A percentile compares a stretch with the other conserved stretches of the same genome.
phyloP scores from a whole-genome alignment of 2,888 invertebrate genomes.

The Agriotes lineatus region DNA sequence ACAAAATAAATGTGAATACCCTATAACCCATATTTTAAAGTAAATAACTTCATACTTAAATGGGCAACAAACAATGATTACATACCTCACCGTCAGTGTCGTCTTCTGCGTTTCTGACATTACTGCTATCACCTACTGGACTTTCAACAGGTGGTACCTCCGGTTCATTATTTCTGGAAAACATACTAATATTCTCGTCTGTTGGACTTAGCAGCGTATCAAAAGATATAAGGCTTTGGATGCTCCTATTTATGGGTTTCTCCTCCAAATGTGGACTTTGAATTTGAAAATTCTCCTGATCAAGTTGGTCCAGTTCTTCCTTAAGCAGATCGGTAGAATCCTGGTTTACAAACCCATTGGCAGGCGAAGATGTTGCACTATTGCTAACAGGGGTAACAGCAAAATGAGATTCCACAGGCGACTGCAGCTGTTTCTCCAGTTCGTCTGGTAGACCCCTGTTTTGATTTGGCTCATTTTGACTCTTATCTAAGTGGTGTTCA shows the following conservation, averaged over 20 bases:
- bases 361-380: constrained; percentile 75
- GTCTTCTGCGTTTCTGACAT: background rate
- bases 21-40: too few species aligned
- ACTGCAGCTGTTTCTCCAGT: constrained; percentile 68
- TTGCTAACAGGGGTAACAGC: constrained; percentile 72
- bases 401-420: constrained; percentile 79
- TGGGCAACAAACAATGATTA: background rate
- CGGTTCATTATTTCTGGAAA: constrained; percentile 60
- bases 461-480: constrained; percentile 22
- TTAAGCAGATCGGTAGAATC: constrained; percentile 82
- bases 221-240: constrained; percentile 57
- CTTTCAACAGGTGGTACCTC: constrained; percentile 8
- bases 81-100: constrained; percentile 31
- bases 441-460: constrained; percentile 40
- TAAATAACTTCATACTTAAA: background rate
- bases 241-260: constrained; percentile 49
- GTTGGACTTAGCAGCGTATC: constrained; percentile 70
- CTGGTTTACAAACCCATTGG: constrained; percentile 82
- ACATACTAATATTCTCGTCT: constrained; percentile 75
- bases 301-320: constrained; percentile 79
- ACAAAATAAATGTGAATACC: too few species aligned
- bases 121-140: constrained; percentile 17
- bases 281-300: constrained; percentile 53
- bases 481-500: constrained; percentile 17
- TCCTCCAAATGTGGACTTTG: constrained; percentile 39